phyloP scores from a whole-genome alignment of 2,797 vertebrate genomes.

The Chaunax sp. region DNA sequence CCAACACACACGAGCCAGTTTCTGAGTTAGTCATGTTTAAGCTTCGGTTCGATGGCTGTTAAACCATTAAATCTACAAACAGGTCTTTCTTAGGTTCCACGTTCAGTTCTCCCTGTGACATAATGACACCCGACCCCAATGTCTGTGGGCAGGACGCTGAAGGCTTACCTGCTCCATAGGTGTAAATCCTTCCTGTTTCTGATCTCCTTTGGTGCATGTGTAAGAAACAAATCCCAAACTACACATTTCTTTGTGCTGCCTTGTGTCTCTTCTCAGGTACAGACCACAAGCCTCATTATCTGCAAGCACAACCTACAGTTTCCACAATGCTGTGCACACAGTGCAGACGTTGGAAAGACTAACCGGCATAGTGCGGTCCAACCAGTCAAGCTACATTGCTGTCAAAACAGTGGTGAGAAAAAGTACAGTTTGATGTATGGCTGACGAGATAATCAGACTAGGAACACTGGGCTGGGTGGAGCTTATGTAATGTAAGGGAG shows the following conservation, averaged over 20 bases:
- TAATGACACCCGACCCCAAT: too few relatives aligned
- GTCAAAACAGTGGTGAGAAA: background rate
- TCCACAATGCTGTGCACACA: background rate
- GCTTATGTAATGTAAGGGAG: background rate
- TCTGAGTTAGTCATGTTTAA: background rate
- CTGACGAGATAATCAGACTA: background rate
- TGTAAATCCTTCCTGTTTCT: background rate
- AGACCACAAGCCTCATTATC: background rate
- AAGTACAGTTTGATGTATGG: background rate
- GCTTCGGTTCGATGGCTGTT: too few relatives aligned
- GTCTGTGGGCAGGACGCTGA: too few relatives aligned
- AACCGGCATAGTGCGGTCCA: background rate
- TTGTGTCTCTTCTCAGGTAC: background rate
- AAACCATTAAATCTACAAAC: too few relatives aligned
- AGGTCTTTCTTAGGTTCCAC: too few relatives aligned
- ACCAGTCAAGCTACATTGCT: conserved; percentile 33
- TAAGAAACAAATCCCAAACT: background rate
- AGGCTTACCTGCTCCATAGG: conserved; percentile 12
- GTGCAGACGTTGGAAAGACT: background rate
- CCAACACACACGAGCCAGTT: background rate
- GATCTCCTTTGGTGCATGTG: background rate
- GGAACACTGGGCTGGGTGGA: background rate
- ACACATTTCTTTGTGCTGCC: too few relatives aligned
- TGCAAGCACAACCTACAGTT: too few relatives aligned
- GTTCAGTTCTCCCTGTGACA: too few relatives aligned